phyloP scores from a whole-genome alignment of 2,888 invertebrate genomes.

The Cryptus viduatorius region DNA sequence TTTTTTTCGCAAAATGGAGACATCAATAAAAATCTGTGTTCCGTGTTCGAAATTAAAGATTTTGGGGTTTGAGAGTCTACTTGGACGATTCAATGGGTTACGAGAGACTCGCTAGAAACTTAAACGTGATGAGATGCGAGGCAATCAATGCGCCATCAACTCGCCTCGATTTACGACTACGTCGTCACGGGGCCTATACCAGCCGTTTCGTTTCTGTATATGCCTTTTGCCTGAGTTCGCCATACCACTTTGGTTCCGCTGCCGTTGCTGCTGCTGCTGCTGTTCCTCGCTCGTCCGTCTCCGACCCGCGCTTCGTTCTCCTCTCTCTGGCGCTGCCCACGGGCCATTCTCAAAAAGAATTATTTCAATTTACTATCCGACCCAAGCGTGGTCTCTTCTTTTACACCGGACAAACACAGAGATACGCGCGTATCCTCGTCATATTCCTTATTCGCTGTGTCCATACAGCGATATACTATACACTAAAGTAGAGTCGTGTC shows the following conservation, averaged over 20 bases:
- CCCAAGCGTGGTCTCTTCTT: conserved; percentile 41
- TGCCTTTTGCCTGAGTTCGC: conserved; percentile 67
- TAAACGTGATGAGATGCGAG: conserved; percentile 80
- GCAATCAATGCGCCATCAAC: conserved; percentile 84
- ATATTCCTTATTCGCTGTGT: conserved; percentile 51
- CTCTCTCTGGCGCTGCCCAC: conserved; percentile 69
- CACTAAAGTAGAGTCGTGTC: not conserved
- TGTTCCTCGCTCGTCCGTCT: conserved; percentile 61
- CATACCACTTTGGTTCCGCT: conserved; percentile 45
- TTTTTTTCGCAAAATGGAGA: too few species aligned
- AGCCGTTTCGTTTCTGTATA: conserved; percentile 63
- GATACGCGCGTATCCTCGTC: conserved; percentile 31
- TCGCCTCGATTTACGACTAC: conserved; percentile 83
- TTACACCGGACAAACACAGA: conserved; percentile 37
- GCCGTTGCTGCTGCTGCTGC: conserved; percentile 23
- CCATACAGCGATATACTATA: conserved; percentile 23
- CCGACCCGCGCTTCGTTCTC: conserved; percentile 58
- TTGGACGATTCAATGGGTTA: conserved; percentile 15
- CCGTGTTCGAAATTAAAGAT: not conserved
- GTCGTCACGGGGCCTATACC: conserved; percentile 77
- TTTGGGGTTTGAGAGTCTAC: not conserved
- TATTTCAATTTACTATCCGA: conserved; percentile 82
- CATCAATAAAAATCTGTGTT: not conserved
- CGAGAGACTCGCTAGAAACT: conserved; percentile 46
- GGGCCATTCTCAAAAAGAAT: conserved; percentile 77